These are phyloP conservation scores for Hesperophylax magnus DNA, from an alignment of 1,140 invertebrate genomes.

Conservation along the genomic window DNA sequence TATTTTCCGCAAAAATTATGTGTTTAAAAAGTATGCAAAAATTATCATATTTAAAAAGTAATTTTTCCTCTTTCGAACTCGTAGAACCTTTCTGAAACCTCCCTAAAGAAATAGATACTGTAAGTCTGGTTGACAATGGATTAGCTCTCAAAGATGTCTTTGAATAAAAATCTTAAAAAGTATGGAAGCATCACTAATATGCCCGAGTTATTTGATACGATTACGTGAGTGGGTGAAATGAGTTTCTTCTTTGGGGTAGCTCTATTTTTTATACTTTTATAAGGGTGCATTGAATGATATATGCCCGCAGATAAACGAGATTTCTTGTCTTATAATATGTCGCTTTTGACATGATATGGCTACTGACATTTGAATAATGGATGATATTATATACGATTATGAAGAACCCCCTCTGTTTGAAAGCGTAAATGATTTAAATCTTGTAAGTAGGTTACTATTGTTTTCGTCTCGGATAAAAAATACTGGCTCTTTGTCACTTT, in stretches of 20 bases:
- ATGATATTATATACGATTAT: neutral
- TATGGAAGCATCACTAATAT: neutral
- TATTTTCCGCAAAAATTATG: too few relatives aligned
- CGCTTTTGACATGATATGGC: neutral
- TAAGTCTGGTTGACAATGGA: neutral
- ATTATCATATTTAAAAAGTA: too few relatives aligned
- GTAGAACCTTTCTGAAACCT: neutral
- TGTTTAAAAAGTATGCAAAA: too few relatives aligned
- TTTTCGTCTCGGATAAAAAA: neutral
- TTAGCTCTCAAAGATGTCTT: conserved; percentile 2
- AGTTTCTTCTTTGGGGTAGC: conserved; percentile 11
- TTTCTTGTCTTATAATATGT: conserved; percentile 25
- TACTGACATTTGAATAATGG: conserved; percentile 5
- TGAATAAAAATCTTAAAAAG: conserved; percentile 7
- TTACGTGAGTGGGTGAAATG: conserved; percentile 34
- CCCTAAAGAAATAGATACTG: neutral
- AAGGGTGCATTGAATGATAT: conserved; percentile 17
- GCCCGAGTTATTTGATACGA: conserved; percentile 31
- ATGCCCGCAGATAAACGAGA: conserved; percentile 16
- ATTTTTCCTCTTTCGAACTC: neutral
- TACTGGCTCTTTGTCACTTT: neutral
- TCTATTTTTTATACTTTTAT: conserved; percentile 19
- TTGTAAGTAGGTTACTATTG: neutral
- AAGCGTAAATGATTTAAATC: neutral
- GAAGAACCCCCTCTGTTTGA: neutral